Conservation (phyloP, 2,113 vertebrate genomes). For the Sylvicapra grimmia region DNA sequence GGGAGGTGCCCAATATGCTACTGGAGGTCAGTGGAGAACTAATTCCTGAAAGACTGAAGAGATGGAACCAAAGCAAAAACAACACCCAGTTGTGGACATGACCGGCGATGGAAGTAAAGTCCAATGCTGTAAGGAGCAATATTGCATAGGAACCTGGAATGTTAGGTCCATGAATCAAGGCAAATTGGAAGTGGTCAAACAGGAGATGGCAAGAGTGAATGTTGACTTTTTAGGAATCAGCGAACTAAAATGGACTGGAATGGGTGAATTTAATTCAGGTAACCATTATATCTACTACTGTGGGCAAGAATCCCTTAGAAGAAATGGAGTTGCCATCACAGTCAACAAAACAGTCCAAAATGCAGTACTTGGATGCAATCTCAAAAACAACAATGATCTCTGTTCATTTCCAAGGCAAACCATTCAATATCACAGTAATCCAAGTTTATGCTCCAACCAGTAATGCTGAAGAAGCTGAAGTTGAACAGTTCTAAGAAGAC, state of each 20-base stretch:
- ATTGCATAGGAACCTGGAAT: background rate
- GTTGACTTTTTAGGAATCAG: background rate
- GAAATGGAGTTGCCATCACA: background rate
- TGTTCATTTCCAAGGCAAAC: background rate
- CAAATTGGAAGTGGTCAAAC: background rate
- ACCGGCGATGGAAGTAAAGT: background rate
- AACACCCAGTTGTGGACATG: background rate
- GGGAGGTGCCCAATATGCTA: background rate
- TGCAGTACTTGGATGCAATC: background rate
- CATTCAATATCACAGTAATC: background rate
- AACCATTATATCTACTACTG: background rate
- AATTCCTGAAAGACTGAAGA: background rate
- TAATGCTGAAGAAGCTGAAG: background rate
- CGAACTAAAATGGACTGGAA: background rate
- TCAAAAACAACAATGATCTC: background rate
- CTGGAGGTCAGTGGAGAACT: background rate
- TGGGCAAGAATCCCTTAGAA: background rate
- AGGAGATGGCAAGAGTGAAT: background rate
- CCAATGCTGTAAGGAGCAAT: background rate
- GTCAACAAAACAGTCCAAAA: background rate
- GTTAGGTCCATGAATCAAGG: background rate
- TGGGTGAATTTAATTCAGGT: background rate
- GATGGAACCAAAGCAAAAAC: background rate
- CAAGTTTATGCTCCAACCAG: background rate
- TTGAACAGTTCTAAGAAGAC: fast-evolving